phyloP scores from a whole-genome alignment of 2,888 invertebrate species.

The Lasioglossum figueresi region DNA sequence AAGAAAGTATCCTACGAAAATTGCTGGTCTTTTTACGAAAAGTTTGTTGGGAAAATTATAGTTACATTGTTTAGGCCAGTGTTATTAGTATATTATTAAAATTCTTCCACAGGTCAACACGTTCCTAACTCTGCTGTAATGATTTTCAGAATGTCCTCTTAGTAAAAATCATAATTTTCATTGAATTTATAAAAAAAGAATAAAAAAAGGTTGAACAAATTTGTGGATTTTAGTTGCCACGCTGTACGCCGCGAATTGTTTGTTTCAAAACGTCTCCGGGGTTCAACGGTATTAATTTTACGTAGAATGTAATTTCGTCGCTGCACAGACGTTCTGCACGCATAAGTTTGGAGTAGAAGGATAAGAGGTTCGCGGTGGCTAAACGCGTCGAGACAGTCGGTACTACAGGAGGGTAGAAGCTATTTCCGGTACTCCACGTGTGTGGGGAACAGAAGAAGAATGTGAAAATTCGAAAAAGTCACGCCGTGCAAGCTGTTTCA shows the following conservation, averaged over 20 bases:
- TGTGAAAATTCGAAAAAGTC: constrained; percentile 64
- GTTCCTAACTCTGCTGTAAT: neutral
- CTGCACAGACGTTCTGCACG: constrained; percentile 5
- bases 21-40: too few relatives aligned
- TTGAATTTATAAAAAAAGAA: neutral
- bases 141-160: neutral
- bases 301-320: constrained; percentile 1
- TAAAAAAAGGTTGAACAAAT: neutral
- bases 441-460: constrained; percentile 57
- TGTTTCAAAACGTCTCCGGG: neutral
- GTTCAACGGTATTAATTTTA: neutral
- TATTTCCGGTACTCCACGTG: constrained; percentile 65
- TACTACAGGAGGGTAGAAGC: constrained; percentile 47
- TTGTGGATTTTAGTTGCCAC: neutral
- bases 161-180: neutral
- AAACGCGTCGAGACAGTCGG: constrained; percentile 38
- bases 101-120: too few relatives aligned
- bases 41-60: too few relatives aligned
- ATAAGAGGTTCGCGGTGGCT: constrained; percentile 37
- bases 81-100: too few relatives aligned
- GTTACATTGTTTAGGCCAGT: too few relatives aligned
- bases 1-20: too few relatives aligned
- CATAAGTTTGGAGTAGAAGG: constrained; percentile 28
- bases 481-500: constrained; percentile 52
- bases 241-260: neutral